These are phyloP conservation scores for Sinocyclocheilus rhinocerous DNA, from an alignment of 2,113 vertebrate species.

Conservation along the genomic window DNA sequence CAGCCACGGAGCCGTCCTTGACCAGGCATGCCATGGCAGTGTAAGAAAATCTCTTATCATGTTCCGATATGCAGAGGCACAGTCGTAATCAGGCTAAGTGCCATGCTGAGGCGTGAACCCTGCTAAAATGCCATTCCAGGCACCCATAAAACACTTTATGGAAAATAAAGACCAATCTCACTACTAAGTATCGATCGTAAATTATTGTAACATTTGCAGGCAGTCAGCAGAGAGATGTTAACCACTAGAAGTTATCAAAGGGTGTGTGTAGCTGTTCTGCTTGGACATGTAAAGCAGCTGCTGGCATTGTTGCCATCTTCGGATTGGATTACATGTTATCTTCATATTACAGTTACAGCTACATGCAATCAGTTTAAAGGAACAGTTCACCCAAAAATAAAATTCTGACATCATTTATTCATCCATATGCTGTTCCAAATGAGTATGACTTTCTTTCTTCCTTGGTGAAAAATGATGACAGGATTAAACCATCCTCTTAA, in stretches of 20 bases:
- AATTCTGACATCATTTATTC: background rate
- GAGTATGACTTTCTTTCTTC: background rate
- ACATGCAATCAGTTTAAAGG: slow-evolving; percentile 11
- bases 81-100: slow-evolving; percentile 51
- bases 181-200: slow-evolving; percentile 44
- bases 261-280: background rate
- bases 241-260: background rate
- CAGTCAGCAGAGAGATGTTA: slow-evolving; percentile 32
- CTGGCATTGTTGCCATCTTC: background rate
- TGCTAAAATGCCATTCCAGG: slow-evolving; percentile 35
- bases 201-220: slow-evolving; percentile 39
- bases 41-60: slow-evolving; percentile 54
- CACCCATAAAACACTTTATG: slow-evolving; percentile 46
- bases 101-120: slow-evolving; percentile 56
- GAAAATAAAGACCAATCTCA: slow-evolving; percentile 37
- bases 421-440: background rate
- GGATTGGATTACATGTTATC: slow-evolving; percentile 18
- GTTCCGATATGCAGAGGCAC: slow-evolving; percentile 28
- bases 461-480: background rate
- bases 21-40: slow-evolving; percentile 66
- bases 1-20: slow-evolving; percentile 62
- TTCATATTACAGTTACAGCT: slow-evolving; percentile 46
- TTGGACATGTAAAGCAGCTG: slow-evolving; percentile 26
- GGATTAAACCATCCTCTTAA: background rate
- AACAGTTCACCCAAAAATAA: background rate